Percentiles rank a stretch among this genome's conserved stretches.
These are phyloP conservation scores for Pygoscelis adeliae DNA, from an alignment of 2,113 vertebrate genomes.

Conservation along the genomic window DNA sequence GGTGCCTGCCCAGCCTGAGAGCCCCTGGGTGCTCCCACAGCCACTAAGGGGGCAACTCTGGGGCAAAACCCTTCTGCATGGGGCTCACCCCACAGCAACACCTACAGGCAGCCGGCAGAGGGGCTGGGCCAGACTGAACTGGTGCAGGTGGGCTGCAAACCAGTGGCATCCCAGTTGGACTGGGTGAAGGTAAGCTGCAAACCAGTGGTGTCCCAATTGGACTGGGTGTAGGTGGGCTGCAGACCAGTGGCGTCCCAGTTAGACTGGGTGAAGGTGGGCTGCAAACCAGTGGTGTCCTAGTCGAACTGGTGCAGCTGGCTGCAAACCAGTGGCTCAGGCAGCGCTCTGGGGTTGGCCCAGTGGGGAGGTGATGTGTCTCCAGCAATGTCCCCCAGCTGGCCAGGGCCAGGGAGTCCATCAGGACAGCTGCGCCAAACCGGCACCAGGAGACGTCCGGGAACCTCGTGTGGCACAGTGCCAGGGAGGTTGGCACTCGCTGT, in stretches of 20 bases:
- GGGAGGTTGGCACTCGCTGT: background rate
- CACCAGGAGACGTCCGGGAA: rapidly evolving
- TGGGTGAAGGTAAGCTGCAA: background rate
- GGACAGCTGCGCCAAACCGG: background rate
- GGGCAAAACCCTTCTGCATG: background rate
- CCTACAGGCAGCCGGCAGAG: background rate
- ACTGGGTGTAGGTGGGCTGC: background rate
- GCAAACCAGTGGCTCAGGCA: background rate
- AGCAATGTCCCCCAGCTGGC: background rate
- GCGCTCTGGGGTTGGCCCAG: background rate
- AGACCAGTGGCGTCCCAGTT: background rate
- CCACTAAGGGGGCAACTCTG: background rate
- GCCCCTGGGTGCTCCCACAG: background rate
- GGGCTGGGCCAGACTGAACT: background rate
- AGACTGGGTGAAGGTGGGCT: background rate
- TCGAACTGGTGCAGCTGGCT: background rate
- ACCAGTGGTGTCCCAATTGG: background rate
- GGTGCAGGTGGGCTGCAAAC: background rate
- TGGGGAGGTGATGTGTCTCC: background rate
- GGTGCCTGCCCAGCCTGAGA: background rate
- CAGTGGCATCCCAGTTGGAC: background rate
- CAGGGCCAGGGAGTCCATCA: background rate
- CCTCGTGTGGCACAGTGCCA: rapidly evolving
- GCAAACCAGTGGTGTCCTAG: background rate
- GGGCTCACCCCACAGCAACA: background rate